Evolutionary conservation across 23 tunicate species (phyloP).

Genomic region (Trididemnum clinides): DNA sequence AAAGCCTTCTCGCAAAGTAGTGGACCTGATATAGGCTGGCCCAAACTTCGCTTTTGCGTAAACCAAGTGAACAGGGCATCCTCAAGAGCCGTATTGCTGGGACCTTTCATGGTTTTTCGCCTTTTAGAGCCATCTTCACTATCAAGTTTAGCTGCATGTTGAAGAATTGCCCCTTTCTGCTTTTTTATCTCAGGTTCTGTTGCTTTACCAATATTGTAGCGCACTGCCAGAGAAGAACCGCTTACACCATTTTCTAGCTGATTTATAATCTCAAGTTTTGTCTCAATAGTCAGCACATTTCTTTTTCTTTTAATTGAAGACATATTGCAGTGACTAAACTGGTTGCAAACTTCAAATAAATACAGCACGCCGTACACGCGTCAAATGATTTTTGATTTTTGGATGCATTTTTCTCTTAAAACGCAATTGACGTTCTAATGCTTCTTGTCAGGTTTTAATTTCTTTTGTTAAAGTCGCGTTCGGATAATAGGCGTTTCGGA

Average conservation of each 20-base stretch:
- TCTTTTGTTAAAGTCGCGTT: no score
- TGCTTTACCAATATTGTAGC: slow-evolving; percentile 29
- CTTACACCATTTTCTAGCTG: slow-evolving; percentile 23
- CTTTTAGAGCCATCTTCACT: slow-evolving; percentile 35
- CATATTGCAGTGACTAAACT: no score
- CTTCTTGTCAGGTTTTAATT: no score
- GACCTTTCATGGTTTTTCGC: slow-evolving; percentile 35
- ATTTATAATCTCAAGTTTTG: slow-evolving; percentile 34
- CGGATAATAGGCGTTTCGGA: no score
- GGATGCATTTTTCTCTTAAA: no score
- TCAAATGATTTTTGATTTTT: no score
- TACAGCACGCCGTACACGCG: no score
- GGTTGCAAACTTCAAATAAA: no score
- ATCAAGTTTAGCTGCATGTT: slow-evolving; percentile 37
- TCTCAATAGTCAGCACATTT: slow-evolving; percentile 29
- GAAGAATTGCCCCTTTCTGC: slow-evolving; percentile 39
- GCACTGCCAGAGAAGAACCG: slow-evolving; percentile 28
- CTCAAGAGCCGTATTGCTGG: slow-evolving; percentile 37
- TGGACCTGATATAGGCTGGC: slow-evolving; percentile 40
- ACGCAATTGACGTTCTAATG: no score
- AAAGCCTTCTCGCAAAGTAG: slow-evolving; percentile 33
- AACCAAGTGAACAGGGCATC: slow-evolving; percentile 36
- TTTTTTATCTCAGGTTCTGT: slow-evolving; percentile 18
- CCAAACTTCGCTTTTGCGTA: slow-evolving; percentile 35
- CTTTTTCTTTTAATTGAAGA: no score